These are phyloP conservation scores for Thaumetopoea pityocampa DNA, from an alignment of 1,140 invertebrate genomes.

Conservation along the genomic window DNA sequence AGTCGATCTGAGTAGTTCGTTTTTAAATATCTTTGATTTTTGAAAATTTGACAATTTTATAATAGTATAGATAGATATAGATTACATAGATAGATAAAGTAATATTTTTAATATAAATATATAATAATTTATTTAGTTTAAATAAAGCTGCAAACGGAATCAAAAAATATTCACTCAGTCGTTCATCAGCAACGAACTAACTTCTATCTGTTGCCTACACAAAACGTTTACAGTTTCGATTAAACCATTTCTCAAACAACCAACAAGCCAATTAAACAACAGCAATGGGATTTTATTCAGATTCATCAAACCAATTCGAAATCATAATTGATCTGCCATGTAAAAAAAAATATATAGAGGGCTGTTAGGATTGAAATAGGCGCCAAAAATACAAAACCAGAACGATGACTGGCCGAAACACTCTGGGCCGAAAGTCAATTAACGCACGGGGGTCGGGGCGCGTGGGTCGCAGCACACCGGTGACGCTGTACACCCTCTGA, in stretches of 20 bases:
- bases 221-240: constrained; percentile 45
- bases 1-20: too few species aligned
- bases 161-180: constrained; percentile 15
- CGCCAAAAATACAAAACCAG: constrained; percentile 72
- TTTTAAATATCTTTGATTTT: too few species aligned
- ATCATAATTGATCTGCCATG: constrained; percentile 73
- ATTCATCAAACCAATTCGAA: constrained; percentile 73
- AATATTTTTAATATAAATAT: too few species aligned
- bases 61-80: too few species aligned
- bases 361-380: constrained; percentile 66
- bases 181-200: constrained; percentile 27
- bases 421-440: constrained; percentile 67
- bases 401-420: constrained; percentile 69
- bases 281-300: constrained; percentile 71
- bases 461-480: constrained; percentile 44
- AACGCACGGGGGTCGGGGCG: constrained; percentile 42
- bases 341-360: constrained; percentile 71
- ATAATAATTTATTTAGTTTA: too few species aligned
- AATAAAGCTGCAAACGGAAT: too few species aligned
- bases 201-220: constrained; percentile 18
- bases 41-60: too few species aligned
- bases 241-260: constrained; percentile 61
- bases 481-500: constrained; percentile 28
- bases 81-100: too few species aligned
- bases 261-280: constrained; percentile 70